Evolutionary conservation across 2,797 vertebrate species (phyloP).

Genomic region (Neoniphon sammara): DNA sequence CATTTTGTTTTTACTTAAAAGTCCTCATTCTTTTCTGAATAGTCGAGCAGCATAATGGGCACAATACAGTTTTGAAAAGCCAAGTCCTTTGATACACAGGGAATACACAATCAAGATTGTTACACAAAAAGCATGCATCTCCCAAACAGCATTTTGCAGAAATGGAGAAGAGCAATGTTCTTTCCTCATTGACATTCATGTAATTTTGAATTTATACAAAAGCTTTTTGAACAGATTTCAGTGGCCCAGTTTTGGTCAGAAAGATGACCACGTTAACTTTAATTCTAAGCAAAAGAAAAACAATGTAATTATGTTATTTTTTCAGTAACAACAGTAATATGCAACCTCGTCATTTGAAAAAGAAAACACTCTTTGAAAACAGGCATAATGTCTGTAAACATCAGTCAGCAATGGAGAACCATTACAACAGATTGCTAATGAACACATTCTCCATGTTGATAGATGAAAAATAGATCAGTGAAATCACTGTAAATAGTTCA

Average conservation of each 20-base stretch:
- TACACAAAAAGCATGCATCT: neutral
- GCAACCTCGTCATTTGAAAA: neutral
- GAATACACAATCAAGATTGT: no score
- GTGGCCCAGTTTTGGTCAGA: neutral
- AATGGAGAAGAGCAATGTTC: neutral
- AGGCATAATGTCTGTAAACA: conserved; percentile 33
- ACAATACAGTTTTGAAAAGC: no score
- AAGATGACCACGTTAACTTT: neutral
- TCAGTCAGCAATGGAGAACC: conserved; percentile 45
- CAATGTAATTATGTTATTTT: neutral
- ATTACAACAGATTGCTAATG: conserved; percentile 59
- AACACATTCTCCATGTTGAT: conserved; percentile 46
- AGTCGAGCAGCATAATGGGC: neutral
- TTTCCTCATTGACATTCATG: neutral
- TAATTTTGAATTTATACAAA: neutral
- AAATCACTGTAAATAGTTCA: conserved; percentile 44
- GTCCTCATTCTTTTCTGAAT: neutral
- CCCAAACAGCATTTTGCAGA: neutral
- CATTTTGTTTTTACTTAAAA: conserved; percentile 11
- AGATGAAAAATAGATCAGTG: conserved; percentile 52
- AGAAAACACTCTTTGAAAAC: conserved; percentile 21
- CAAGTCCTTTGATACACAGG: no score
- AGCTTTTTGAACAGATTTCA: conserved; percentile 2
- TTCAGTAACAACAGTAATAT: conserved; percentile 15
- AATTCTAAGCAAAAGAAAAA: neutral